phyloP scores from a whole-genome alignment of 2,113 vertebrate genomes.

The Channa maculata region DNA sequence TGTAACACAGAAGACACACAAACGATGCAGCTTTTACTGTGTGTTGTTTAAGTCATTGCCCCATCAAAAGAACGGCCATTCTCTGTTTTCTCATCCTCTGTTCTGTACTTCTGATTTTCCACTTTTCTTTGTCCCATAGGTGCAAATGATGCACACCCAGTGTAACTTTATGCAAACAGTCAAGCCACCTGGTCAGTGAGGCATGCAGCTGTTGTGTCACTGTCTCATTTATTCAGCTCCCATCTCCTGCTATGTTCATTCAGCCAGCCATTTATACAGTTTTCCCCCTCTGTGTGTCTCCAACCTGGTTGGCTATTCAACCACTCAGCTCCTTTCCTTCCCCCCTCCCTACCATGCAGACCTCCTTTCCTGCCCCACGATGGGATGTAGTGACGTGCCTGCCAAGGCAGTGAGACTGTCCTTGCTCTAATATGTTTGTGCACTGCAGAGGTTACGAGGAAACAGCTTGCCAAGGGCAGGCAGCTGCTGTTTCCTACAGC shows the following conservation, averaged over 20 bases:
- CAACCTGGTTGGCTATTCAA: slow-evolving; percentile 40
- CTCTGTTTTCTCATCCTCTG: not conserved
- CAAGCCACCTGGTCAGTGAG: not conserved
- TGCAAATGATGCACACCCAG: slow-evolving; percentile 7
- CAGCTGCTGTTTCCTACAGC: slow-evolving; percentile 82
- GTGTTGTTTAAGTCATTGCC: not conserved
- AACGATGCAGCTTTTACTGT: not conserved
- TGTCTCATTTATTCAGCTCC: slow-evolving; percentile 14
- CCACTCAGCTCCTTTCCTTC: slow-evolving; percentile 46
- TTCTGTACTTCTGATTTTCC: not conserved
- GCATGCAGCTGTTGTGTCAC: slow-evolving; percentile 43
- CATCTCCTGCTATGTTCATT: not conserved
- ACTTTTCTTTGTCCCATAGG: slow-evolving; percentile 4
- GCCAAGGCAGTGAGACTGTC: slow-evolving; percentile 57
- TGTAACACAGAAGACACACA: not conserved
- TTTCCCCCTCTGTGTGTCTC: slow-evolving; percentile 29
- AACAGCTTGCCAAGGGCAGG: slow-evolving; percentile 78
- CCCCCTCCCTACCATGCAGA: slow-evolving; percentile 29
- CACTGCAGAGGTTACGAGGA: slow-evolving; percentile 75
- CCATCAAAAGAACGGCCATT: not conserved
- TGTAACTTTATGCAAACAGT: slow-evolving; percentile 20
- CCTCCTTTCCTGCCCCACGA: slow-evolving; percentile 82
- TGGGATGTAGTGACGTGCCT: slow-evolving; percentile 68
- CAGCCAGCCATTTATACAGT: slow-evolving; percentile 32
- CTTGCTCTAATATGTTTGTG: slow-evolving; percentile 78